Conservation (phyloP, 2,113 vertebrate species). For the Cariama cristata region DNA sequence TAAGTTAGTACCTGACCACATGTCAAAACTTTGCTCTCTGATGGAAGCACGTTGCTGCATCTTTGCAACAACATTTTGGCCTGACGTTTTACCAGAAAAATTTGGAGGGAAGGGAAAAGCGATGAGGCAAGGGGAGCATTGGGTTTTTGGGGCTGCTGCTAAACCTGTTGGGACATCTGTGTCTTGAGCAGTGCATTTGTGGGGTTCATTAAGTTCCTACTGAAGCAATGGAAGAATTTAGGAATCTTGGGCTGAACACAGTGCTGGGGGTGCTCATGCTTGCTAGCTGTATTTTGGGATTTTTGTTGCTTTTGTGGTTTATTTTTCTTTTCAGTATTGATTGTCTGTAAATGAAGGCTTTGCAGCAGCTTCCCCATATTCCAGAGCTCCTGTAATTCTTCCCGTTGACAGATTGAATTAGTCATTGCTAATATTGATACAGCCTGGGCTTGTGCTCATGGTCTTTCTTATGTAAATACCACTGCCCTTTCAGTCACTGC, state of each 20-base stretch:
- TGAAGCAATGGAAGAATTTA: background rate
- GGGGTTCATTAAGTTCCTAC: background rate
- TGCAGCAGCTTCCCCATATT: constrained; percentile 16
- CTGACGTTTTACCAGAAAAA: background rate
- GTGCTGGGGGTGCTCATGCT: background rate
- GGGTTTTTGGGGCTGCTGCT: background rate
- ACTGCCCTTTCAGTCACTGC: constrained; percentile 12
- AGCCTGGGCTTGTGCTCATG: background rate
- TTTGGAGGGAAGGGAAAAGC: background rate
- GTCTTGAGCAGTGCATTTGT: background rate
- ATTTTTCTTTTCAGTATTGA: background rate
- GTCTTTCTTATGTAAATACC: constrained; percentile 25
- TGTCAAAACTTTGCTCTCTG: constrained; percentile 1
- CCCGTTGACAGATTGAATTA: constrained; percentile 40
- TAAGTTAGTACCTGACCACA: background rate
- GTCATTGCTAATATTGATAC: constrained; percentile 50
- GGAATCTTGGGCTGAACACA: background rate
- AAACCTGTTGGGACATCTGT: background rate
- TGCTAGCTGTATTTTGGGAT: background rate
- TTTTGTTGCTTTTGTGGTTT: background rate
- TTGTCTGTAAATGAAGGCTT: constrained; percentile 28
- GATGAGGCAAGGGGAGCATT: background rate
- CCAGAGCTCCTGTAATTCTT: constrained; percentile 30
- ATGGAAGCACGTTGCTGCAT: background rate
- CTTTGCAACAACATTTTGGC: background rate